phyloP scores from a whole-genome alignment of 2,888 invertebrate species.

The Dexiosoma caninum region DNA sequence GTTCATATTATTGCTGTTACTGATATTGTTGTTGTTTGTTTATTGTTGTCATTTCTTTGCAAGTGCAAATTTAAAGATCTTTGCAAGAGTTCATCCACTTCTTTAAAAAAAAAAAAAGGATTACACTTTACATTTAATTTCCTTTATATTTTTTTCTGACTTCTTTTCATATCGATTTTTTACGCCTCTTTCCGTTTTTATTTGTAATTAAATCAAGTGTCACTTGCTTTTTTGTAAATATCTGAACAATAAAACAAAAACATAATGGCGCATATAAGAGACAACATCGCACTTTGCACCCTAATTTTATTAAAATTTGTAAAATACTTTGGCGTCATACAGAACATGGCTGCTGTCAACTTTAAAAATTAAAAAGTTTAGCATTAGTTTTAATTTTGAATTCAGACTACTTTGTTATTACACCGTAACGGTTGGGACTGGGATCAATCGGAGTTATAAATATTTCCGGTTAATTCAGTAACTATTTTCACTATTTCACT shows the following conservation, averaged over 20 bases:
- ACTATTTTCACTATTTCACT: too few relatives aligned
- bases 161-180: background rate
- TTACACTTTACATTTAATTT: background rate
- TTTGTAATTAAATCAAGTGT: background rate
- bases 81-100: background rate
- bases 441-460: too few relatives aligned
- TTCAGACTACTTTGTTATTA: too few relatives aligned
- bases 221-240: background rate
- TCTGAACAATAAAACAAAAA: background rate
- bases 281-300: background rate
- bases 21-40: conserved; percentile 8
- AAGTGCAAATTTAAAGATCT: background rate
- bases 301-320: too few relatives aligned
- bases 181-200: background rate
- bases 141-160: background rate
- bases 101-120: background rate
- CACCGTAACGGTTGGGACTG: too few relatives aligned
- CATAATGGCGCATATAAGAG: background rate
- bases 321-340: too few relatives aligned
- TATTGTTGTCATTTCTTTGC: background rate
- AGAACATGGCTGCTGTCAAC: too few relatives aligned
- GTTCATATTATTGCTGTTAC: background rate
- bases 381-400: too few relatives aligned
- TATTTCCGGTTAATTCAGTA: too few relatives aligned
- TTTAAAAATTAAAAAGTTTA: too few relatives aligned